Evolutionary conservation across 2,888 invertebrate genomes (phyloP).

Genomic region (Leptinotarsa tumamoca): DNA sequence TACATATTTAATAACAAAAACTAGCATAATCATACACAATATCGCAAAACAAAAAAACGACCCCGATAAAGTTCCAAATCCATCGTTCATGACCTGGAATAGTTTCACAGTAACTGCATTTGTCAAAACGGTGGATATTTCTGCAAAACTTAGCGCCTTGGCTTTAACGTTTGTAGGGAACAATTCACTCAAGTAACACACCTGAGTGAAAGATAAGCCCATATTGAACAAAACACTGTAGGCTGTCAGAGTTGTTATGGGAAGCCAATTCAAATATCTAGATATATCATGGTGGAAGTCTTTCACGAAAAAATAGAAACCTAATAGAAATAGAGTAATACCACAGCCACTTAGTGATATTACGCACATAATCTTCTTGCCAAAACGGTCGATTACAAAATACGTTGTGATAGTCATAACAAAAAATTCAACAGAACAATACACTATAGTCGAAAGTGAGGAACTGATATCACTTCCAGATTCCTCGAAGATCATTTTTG

Average conservation of each 20-base stretch:
- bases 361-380: constrained; percentile 69
- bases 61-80: constrained; percentile 71
- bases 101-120: constrained; percentile 68
- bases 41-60: constrained; percentile 75
- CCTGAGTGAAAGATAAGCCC: constrained; percentile 56
- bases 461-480: constrained; percentile 65
- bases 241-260: constrained; percentile 65
- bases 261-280: constrained; percentile 53
- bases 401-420: constrained; percentile 71
- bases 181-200: constrained; percentile 65
- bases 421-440: constrained; percentile 70
- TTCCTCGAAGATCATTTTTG: constrained; percentile 68
- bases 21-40: constrained; percentile 72
- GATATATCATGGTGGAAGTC: constrained; percentile 51
- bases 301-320: constrained; percentile 67
- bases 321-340: constrained; percentile 64
- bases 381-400: constrained; percentile 70
- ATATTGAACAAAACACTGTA: constrained; percentile 68
- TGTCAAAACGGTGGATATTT: constrained; percentile 68
- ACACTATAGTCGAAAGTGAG: constrained; percentile 58
- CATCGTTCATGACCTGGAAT: constrained; percentile 69
- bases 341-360: constrained; percentile 67
- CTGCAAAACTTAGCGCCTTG: constrained; percentile 70
- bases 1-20: constrained; percentile 72
- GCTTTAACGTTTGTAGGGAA: constrained; percentile 72